Evolutionary conservation across 2,888 invertebrate species (phyloP), one percentile per base, ranked within the genome.

Genomic region (Sepioteuthis lessoniana): DNA sequence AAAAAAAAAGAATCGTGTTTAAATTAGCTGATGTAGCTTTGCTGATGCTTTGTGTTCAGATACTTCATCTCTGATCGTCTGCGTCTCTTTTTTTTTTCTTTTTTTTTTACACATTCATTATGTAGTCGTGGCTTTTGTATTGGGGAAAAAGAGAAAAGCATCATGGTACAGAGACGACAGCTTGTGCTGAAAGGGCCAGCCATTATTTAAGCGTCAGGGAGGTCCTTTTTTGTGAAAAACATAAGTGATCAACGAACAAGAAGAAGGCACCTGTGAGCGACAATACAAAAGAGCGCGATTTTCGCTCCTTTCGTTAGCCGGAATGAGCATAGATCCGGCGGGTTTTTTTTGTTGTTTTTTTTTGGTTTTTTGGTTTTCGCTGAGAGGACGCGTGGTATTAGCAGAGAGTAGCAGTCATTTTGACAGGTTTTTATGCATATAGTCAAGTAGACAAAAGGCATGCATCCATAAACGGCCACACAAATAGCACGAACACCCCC

Each of bases 131-230:
- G 76, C 76, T 76, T 76, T 76, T 76, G 76, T 76, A n/a, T 76
- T n/a, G n/a, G n/a, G 76, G 16, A n/a, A 76, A 76, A 76, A 35
- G n/a, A n/a, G 76, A 35, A 19, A 55, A n/a, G n/a, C 76, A 35
- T 76, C 35, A n/a, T 76, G 35, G 35, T 76, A 76, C n/a, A 35
- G 76, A 76, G 76, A 19, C 76, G 76, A 76, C 76, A 76, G 76
- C 76, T 76, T 76, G 76, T 3, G 76, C 76, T 76, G 76, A 76
- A 76, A 76, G n/a, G n/a, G 76, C 76, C 76, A 76, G 76, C 76
- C 76, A 76, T 76, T 76, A 76, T 76, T 76, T 76, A 76, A 76
- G 76, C 76, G 76, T 35, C 76, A 76, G 76, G 76, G 76, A 76
- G 76, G 76, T 76, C 76, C 35, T 76, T 35, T 60, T 76, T 76